Evolutionary conservation across 1,140 invertebrate genomes (phyloP), one percentile per base, ranked within the genome.

Genomic region (Telenomus remus): DNA sequence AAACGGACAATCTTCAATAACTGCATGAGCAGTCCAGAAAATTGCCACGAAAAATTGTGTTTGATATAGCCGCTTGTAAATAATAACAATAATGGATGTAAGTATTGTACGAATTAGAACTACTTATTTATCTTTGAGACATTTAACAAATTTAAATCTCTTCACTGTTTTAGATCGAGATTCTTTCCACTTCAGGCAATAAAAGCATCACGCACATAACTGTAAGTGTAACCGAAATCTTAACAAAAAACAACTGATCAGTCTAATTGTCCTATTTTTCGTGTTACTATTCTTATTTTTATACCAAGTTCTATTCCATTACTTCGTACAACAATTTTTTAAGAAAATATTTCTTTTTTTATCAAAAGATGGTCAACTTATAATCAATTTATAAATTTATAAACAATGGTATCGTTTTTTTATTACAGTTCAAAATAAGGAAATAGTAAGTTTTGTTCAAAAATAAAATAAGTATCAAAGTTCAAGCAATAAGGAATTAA

Each of bases 161-260:
- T 4, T 66, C 61, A 11, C 13, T 34, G 33, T 50, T 53, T 48
- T 57, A 87, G 86, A 84, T 87, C 64, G 82, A 85, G 69, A 73
- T 87, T 7, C 35, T 85, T 16, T 61, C 64, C 19, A 79, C 79
- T 15, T 81, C 79, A 4, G 78, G 73, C 13, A 82, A 76, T 6
- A 86, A 84, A 70, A 69, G 49, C 19, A 55, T 87, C 49, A 72
- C 81, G 19, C 78, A 77, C 11, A 37, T 87, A 5, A 79, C 76
- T 49, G 86, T 86, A 78, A 86, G 85, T 86, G 74, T 51, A 68
- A 27, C 35, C 13, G 13, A 49, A 49, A 39, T 2, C 11, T 44
- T 44, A n/a, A 4, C 2, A 11, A 39, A 39, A 39, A 39, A 9
- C 39, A 43, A 43, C n/a, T 39, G 13, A 39, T 11, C 9, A 9